These are phyloP conservation scores for Odontophorus gujanensis DNA, from an alignment of 2,113 vertebrate species.

Conservation along the genomic window DNA sequence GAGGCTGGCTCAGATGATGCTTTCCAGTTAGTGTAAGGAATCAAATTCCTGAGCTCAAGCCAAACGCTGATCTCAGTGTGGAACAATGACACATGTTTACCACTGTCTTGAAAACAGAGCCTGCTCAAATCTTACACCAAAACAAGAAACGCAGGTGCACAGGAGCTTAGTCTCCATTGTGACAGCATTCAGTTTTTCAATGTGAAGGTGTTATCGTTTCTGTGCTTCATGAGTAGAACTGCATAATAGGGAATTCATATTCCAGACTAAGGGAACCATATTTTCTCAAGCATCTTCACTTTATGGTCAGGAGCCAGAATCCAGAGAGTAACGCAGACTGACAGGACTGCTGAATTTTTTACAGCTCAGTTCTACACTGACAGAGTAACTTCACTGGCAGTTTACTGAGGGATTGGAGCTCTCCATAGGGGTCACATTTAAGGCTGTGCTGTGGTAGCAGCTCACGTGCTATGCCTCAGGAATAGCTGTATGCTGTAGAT, in stretches of 20 bases:
- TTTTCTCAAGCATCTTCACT: neutral
- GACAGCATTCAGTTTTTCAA: neutral
- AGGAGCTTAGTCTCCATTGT: neutral
- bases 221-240: neutral
- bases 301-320: neutral
- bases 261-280: neutral
- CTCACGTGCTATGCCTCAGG: neutral
- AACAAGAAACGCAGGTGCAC: neutral
- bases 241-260: neutral
- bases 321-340: neutral
- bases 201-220: neutral
- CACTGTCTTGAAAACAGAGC: neutral
- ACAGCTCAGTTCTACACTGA: neutral
- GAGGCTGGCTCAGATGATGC: neutral
- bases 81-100: neutral
- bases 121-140: neutral
- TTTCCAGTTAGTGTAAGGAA: neutral
- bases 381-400: neutral
- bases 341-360: neutral
- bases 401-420: neutral
- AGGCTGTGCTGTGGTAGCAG: neutral
- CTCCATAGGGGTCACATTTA: neutral
- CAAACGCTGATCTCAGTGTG: neutral
- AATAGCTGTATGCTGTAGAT: neutral
- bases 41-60: neutral